Percentiles rank a stretch among this genome's conserved stretches.
Evolutionary conservation across 2,888 invertebrate genomes (phyloP).

Genomic region (Podabrus alpinus): DNA sequence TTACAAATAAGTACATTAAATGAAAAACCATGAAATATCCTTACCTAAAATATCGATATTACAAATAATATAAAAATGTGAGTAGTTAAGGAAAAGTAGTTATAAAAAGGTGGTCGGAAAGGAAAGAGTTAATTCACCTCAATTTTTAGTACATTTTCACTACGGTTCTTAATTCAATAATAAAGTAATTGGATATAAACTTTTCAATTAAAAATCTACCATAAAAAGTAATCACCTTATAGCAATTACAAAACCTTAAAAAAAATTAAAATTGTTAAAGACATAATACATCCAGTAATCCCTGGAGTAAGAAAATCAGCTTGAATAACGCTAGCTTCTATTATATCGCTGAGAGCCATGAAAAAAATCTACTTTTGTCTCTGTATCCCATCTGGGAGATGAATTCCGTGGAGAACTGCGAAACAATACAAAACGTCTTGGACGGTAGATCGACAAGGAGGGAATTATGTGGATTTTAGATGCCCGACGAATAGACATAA

Average conservation of each 20-base stretch:
- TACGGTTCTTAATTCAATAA: background rate
- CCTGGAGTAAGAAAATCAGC: slow-evolving; percentile 64
- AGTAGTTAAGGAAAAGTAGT: too few species aligned
- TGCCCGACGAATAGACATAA: slow-evolving; percentile 62
- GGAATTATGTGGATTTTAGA: slow-evolving; percentile 70
- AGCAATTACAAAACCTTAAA: background rate
- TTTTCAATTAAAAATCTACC: background rate
- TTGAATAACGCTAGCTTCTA: slow-evolving; percentile 66
- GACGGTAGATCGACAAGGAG: slow-evolving; percentile 70
- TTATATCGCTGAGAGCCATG: slow-evolving; percentile 52
- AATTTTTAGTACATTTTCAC: too few species aligned
- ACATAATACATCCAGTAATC: slow-evolving; percentile 62
- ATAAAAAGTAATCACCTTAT: background rate
- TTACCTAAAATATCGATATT: too few species aligned
- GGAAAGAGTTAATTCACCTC: too few species aligned
- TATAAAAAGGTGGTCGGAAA: too few species aligned
- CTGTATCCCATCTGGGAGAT: slow-evolving; percentile 71
- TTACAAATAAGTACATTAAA: too few species aligned
- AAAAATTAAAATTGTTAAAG: slow-evolving; percentile 68
- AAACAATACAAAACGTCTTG: slow-evolving; percentile 69
- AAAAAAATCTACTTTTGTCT: slow-evolving; percentile 60
- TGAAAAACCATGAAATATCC: too few species aligned
- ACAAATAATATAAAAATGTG: too few species aligned
- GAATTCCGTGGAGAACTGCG: slow-evolving; percentile 66
- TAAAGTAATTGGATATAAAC: background rate